These are phyloP conservation scores for Andrena bucephala DNA, from an alignment of 2,888 invertebrate genomes.

Conservation along the genomic window DNA sequence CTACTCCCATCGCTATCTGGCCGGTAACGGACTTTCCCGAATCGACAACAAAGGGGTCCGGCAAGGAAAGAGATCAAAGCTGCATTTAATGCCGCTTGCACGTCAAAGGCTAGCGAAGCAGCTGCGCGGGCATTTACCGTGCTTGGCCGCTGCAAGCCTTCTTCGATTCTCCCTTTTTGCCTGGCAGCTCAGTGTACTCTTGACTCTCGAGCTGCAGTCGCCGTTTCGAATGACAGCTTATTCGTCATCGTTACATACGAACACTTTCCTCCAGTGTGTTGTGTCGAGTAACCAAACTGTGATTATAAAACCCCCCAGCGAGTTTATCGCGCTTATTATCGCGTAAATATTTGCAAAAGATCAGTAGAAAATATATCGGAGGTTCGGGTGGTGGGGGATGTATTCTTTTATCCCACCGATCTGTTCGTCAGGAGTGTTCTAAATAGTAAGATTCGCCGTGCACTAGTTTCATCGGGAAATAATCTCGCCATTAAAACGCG, in stretches of 20 bases:
- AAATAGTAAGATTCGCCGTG: background rate
- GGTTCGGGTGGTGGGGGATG: no score
- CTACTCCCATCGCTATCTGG: conserved; percentile 1
- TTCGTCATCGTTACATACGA: background rate
- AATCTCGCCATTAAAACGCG: background rate
- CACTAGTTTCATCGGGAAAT: background rate
- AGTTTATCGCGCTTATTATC: no score
- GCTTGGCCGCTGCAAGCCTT: conserved; percentile 43
- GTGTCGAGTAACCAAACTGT: background rate
- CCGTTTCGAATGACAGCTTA: background rate
- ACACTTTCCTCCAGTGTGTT: background rate
- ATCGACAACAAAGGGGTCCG: conserved; percentile 9
- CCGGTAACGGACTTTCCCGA: conserved; percentile 13
- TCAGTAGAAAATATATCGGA: no score
- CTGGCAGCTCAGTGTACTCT: conserved; percentile 51
- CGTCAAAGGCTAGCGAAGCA: conserved; percentile 35
- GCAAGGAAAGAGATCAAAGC: conserved; percentile 27
- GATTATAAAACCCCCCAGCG: background rate
- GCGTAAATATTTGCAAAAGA: no score
- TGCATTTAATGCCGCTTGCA: conserved; percentile 31
- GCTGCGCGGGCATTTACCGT: conserved; percentile 51
- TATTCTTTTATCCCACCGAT: background rate
- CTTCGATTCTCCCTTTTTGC: conserved; percentile 45
- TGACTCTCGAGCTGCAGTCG: conserved; percentile 54
- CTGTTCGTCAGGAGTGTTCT: background rate